phyloP scores from a whole-genome alignment of 1,140 invertebrate species.

The Drosophila simulans region DNA sequence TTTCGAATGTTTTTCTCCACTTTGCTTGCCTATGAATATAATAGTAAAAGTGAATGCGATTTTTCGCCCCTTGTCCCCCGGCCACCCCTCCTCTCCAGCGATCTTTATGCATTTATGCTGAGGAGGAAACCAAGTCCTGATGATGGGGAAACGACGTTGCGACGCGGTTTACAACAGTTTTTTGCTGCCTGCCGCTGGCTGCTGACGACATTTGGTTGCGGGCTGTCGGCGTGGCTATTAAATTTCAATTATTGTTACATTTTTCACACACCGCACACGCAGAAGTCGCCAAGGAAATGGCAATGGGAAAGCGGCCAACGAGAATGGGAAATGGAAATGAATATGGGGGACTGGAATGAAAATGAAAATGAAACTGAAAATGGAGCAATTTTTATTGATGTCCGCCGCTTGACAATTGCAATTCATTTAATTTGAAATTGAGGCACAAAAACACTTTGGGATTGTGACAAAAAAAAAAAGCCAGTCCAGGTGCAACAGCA shows the following conservation, averaged over 20 bases:
- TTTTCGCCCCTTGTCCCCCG: constrained; percentile 26
- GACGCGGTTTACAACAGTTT: constrained; percentile 39
- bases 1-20: neutral
- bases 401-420: constrained; percentile 21
- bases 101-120: constrained; percentile 57
- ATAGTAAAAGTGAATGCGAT: constrained; percentile 80
- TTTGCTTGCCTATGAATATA: constrained; percentile 73
- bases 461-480: neutral
- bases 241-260: constrained; percentile 83
- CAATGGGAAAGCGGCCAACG: constrained; percentile 55
- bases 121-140: constrained; percentile 47
- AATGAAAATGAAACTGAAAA: constrained; percentile 36
- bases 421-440: constrained; percentile 19
- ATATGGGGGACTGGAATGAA: constrained; percentile 5
- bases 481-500: constrained; percentile 13
- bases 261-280: constrained; percentile 71
- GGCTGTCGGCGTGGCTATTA: constrained; percentile 75
- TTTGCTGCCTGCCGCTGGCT: constrained; percentile 33
- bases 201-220: constrained; percentile 55
- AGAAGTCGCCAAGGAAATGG: constrained; percentile 48
- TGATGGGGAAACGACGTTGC: constrained; percentile 37
- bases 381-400: constrained; percentile 54
- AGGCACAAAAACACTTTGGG: neutral
- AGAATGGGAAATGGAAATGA: constrained; percentile 56
- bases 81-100: constrained; percentile 4